phyloP scores from a whole-genome alignment of 2,113 vertebrate genomes.

The Mastomys coucha region DNA sequence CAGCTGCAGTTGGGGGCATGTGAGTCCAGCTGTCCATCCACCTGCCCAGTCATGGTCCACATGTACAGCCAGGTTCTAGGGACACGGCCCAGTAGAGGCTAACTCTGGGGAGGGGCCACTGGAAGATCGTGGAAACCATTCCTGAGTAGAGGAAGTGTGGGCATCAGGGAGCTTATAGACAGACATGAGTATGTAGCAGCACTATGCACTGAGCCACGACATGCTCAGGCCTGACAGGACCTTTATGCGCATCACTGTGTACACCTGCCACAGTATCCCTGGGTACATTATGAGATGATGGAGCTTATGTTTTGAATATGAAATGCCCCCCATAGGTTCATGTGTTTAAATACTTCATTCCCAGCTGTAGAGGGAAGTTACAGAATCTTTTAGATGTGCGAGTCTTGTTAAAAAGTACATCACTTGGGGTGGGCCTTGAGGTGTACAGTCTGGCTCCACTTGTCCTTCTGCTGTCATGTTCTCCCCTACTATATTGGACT shows the following conservation, averaged over 20 bases:
- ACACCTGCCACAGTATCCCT: not conserved
- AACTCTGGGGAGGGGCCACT: not conserved
- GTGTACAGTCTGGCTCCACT: not conserved
- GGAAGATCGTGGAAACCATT: not conserved
- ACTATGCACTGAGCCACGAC: not conserved
- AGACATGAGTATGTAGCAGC: accelerated
- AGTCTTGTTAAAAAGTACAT: not conserved
- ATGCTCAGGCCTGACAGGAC: not conserved
- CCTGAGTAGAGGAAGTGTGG: not conserved
- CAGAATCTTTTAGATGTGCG: not conserved
- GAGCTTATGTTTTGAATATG: not conserved
- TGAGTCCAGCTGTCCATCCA: slow-evolving; percentile 70
- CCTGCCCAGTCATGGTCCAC: not conserved
- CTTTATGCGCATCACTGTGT: not conserved
- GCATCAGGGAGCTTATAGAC: accelerated
- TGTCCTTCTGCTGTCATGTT: not conserved
- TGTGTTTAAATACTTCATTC: not conserved
- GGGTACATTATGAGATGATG: too few relatives aligned
- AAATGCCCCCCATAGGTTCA: not conserved
- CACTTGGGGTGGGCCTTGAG: not conserved
- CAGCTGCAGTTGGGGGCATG: slow-evolving; percentile 59
- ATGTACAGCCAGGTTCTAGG: not conserved
- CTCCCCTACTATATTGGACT: not conserved
- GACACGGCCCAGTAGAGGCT: not conserved
- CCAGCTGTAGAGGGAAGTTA: not conserved